Conservation (phyloP, 2,797 vertebrate species). For the Myotis myotis region DNA sequence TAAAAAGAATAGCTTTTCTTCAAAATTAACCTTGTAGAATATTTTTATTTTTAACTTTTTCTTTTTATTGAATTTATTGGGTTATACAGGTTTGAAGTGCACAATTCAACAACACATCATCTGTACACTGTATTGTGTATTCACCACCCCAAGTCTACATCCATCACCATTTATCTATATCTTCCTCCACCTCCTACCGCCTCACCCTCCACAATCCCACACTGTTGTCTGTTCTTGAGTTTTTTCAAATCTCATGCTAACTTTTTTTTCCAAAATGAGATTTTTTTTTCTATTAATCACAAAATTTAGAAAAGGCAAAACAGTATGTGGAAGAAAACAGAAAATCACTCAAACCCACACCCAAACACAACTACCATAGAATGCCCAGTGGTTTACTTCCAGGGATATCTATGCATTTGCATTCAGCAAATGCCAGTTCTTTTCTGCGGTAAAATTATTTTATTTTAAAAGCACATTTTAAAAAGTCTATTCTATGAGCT, state of each 20-base stretch:
- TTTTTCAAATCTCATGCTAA: not conserved
- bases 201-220: too few relatives aligned
- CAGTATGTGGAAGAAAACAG: not conserved
- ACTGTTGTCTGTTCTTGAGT: too few relatives aligned
- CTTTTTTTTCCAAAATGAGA: not conserved
- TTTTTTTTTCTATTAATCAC: not conserved
- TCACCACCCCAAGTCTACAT: too few relatives aligned
- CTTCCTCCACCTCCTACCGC: too few relatives aligned
- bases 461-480: not conserved
- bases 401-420: not conserved
- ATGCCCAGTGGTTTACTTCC: not conserved
- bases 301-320: not conserved
- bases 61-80: too few relatives aligned
- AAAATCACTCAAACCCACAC: not conserved
- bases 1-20: too few relatives aligned
- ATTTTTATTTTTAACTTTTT: too few relatives aligned
- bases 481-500: not conserved
- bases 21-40: too few relatives aligned
- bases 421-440: not conserved
- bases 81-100: too few relatives aligned
- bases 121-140: too few relatives aligned
- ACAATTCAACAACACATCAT: too few relatives aligned
- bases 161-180: too few relatives aligned
- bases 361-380: not conserved
- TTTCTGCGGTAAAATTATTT: not conserved